phyloP scores from a whole-genome alignment of 2,888 invertebrate species.

The Heliconius aoede region DNA sequence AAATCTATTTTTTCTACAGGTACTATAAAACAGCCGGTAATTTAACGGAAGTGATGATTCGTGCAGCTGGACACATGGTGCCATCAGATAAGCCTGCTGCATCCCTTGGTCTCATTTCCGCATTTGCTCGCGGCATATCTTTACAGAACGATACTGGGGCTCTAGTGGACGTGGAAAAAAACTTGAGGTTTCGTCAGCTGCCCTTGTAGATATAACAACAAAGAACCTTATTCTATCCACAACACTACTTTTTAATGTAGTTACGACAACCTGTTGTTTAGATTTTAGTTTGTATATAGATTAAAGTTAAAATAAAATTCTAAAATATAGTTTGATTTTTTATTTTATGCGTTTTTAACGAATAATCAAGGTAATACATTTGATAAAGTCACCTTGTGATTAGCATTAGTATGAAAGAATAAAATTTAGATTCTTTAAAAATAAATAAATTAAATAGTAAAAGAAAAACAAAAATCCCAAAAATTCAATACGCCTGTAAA shows the following conservation, averaged over 20 bases:
- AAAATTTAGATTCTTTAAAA: no score
- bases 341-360: neutral
- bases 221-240: conserved; percentile 26
- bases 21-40: conserved; percentile 83
- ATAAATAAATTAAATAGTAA: no score
- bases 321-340: neutral
- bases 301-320: conserved; percentile 25
- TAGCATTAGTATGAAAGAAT: no score
- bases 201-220: conserved; percentile 53
- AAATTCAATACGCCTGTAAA: no score
- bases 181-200: conserved; percentile 60
- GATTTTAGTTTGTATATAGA: conserved; percentile 41
- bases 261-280: conserved; percentile 33
- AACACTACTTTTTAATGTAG: conserved; percentile 32
- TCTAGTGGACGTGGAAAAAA: conserved; percentile 67
- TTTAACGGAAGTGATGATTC: conserved; percentile 84
- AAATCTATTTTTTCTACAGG: conserved; percentile 57
- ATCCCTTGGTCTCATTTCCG: conserved; percentile 84
- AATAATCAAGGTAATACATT: neutral
- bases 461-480: no score
- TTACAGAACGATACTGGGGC: conserved; percentile 67
- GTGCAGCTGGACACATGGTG: conserved; percentile 87
- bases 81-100: conserved; percentile 85
- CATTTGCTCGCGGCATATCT: conserved; percentile 80
- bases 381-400: no score